A percentile compares a stretch with the other conserved stretches of the same genome.
These are phyloP conservation scores for Anthonomus grandis DNA, from an alignment of 1,140 invertebrate genomes.

Conservation along the genomic window DNA sequence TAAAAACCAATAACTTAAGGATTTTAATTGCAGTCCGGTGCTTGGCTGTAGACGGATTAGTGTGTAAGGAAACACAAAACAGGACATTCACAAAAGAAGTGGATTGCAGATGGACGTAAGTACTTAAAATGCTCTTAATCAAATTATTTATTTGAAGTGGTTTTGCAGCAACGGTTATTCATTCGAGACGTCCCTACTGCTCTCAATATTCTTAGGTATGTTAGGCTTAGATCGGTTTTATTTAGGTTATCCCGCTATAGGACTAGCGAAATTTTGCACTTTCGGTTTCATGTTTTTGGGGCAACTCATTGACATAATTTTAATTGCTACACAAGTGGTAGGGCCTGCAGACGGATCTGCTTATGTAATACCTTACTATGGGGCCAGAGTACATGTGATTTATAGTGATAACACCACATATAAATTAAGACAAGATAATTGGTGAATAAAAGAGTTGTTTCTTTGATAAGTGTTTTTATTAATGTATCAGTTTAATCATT, in stretches of 20 bases:
- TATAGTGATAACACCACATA: constrained; percentile 83
- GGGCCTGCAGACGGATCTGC: constrained; percentile 95
- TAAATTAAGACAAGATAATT: constrained; percentile 77
- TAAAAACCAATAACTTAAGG: neutral
- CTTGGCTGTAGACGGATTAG: constrained; percentile 75
- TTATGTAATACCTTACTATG: constrained; percentile 93
- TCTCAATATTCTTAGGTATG: constrained; percentile 95
- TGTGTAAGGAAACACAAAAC: constrained; percentile 76
- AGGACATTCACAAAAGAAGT: constrained; percentile 77
- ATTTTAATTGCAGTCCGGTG: constrained; percentile 69
- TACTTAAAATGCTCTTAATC: too few species aligned
- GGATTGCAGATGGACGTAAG: constrained; percentile 92
- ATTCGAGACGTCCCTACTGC: constrained; percentile 84
- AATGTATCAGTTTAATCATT: too few species aligned
- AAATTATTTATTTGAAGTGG: too few species aligned
- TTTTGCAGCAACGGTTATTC: constrained; percentile 89
- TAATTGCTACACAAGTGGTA: constrained; percentile 89
- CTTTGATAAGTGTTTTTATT: too few species aligned
- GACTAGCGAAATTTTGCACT: constrained; percentile 91
- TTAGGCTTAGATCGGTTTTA: constrained; percentile 98
- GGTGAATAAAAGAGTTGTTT: constrained; percentile 52
- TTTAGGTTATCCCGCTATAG: constrained; percentile 92
- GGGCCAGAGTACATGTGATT: constrained; percentile 77
- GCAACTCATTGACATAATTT: constrained; percentile 90
- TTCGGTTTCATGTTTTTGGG: constrained; percentile 96